Evolutionary conservation across 2,797 vertebrate genomes (phyloP).

Genomic region (Artibeus jamaicensis): DNA sequence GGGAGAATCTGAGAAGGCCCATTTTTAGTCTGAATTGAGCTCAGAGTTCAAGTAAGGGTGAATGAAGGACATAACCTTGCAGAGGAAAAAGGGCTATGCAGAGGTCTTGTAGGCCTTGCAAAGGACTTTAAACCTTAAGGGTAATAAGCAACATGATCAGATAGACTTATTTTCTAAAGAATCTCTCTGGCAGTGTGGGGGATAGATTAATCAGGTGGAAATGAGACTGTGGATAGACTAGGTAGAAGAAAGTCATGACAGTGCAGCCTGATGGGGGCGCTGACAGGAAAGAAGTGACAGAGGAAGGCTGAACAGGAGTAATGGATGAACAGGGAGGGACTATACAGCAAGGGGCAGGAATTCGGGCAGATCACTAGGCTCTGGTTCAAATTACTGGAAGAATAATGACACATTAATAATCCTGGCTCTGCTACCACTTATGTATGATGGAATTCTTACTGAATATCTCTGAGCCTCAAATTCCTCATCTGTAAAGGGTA

Average conservation of each 20-base stretch:
- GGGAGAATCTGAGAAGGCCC: background rate
- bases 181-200: background rate
- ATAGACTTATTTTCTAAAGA: background rate
- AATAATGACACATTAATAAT: fast-evolving
- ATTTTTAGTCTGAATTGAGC: background rate
- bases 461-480: background rate
- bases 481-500: background rate
- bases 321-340: background rate
- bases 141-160: background rate
- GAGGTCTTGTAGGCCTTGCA: background rate
- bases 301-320: background rate
- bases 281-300: background rate
- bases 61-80: background rate
- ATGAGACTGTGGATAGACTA: no score
- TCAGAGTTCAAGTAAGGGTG: background rate
- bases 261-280: background rate
- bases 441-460: background rate
- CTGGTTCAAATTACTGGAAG: background rate
- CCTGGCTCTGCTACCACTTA: background rate
- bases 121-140: background rate
- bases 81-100: background rate
- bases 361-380: background rate
- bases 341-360: background rate
- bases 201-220: background rate
- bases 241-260: background rate